These are phyloP conservation scores for Hemicordylus capensis DNA, from an alignment of 2,113 vertebrate genomes.

Conservation along the genomic window DNA sequence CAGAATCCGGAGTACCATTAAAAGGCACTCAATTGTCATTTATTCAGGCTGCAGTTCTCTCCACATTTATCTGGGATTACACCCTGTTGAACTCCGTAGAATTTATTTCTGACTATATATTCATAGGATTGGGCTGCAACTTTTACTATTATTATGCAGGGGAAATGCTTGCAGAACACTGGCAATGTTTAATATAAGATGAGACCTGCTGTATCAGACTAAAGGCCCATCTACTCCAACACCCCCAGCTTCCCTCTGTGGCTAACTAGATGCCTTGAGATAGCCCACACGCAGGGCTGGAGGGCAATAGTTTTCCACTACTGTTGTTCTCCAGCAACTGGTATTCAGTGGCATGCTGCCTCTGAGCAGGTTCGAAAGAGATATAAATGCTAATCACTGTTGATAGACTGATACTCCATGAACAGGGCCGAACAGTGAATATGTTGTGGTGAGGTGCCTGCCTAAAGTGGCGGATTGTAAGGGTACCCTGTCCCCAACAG, in stretches of 20 bases:
- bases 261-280: neutral
- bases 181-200: neutral
- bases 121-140: neutral
- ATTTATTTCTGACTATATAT: neutral
- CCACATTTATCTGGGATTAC: neutral
- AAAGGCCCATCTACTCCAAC: neutral
- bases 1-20: neutral
- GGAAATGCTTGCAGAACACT: neutral
- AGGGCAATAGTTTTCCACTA: neutral
- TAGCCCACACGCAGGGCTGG: too few species aligned
- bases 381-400: too few species aligned
- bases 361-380: too few species aligned
- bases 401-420: too few species aligned
- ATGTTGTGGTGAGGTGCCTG: too few species aligned
- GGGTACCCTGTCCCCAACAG: too few species aligned
- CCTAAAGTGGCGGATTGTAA: too few species aligned
- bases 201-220: too few species aligned
- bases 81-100: neutral
- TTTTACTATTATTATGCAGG: neutral
- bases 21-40: neutral
- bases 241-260: neutral
- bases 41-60: neutral
- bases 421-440: too few species aligned
- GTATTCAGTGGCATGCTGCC: too few species aligned
- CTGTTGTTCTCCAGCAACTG: neutral